Conservation (phyloP, 1,140 invertebrate genomes). For the Andrena cerasifolii region DNA sequence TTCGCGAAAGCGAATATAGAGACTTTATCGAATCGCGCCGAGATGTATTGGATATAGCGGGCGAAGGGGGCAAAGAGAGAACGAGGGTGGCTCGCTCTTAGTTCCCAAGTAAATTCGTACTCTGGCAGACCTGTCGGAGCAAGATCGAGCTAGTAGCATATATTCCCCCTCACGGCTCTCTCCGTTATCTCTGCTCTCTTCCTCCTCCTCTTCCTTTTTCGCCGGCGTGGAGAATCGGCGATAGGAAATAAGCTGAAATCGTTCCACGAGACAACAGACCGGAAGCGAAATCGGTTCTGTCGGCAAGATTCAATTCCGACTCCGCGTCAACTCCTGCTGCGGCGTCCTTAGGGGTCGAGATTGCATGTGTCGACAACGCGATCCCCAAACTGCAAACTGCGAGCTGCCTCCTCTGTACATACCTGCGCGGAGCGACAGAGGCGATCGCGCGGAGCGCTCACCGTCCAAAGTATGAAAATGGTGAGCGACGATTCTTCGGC, state of each 20-base stretch:
- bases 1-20: slow-evolving; percentile 25
- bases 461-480: too few relatives aligned
- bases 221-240: slow-evolving; percentile 36
- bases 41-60: background rate
- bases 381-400: background rate
- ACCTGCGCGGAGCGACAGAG: too few relatives aligned
- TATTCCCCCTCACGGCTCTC: slow-evolving; percentile 22
- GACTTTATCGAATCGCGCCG: slow-evolving; percentile 30
- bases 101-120: slow-evolving; percentile 48
- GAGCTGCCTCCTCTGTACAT: too few relatives aligned
- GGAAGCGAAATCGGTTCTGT: slow-evolving; percentile 53
- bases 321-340: slow-evolving; percentile 37
- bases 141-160: slow-evolving; percentile 29
- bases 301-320: slow-evolving; percentile 55
- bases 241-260: slow-evolving; percentile 59
- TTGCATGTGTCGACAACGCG: slow-evolving; percentile 29
- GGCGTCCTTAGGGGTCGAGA: slow-evolving; percentile 28
- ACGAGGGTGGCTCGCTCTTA: slow-evolving; percentile 13
- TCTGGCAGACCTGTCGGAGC: slow-evolving; percentile 14
- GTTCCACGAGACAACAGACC: slow-evolving; percentile 50
- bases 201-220: background rate
- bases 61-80: slow-evolving; percentile 32
- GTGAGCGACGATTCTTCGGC: slow-evolving; percentile 6
- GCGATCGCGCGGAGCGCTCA: too few relatives aligned
- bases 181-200: background rate